A percentile compares a stretch with the other conserved stretches of the same genome.
These are phyloP conservation scores for Mythimna ferrago DNA, from an alignment of 2,888 invertebrate species.

Conservation along the genomic window DNA sequence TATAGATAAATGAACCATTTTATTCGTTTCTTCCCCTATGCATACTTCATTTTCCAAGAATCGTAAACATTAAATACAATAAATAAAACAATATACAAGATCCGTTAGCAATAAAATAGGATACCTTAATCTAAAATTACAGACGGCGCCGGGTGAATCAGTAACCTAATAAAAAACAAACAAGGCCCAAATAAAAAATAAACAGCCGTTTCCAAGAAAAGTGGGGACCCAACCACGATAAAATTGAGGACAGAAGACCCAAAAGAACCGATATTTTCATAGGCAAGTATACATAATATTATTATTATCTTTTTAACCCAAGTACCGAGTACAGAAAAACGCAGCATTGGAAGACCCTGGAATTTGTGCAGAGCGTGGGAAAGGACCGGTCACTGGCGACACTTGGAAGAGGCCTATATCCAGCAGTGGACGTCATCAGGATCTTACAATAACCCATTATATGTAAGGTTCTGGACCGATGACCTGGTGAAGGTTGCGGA, in stretches of 20 bases:
- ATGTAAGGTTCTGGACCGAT: no score
- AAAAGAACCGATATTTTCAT: background rate
- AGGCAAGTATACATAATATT: background rate
- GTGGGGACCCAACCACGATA: slow-evolving; percentile 14
- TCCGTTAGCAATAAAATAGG: slow-evolving; percentile 45
- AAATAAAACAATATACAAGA: slow-evolving; percentile 43
- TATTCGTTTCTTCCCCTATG: background rate
- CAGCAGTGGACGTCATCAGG: no score
- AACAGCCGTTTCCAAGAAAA: slow-evolving; percentile 44
- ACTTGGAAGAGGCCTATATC: no score
- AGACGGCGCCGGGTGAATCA: slow-evolving; percentile 54
- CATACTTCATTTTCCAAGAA: slow-evolving; percentile 2
- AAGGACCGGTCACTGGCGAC: no score
- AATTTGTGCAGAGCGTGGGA: no score
- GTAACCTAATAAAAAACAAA: slow-evolving; percentile 62
- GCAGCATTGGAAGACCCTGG: no score
- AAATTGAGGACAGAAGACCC: slow-evolving; percentile 14
- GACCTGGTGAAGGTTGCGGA: no score
- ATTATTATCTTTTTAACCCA: background rate
- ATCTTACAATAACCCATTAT: no score
- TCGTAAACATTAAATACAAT: slow-evolving; percentile 27
- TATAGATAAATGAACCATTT: background rate
- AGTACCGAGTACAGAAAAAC: no score
- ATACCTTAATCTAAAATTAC: slow-evolving; percentile 57
- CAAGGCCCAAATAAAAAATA: slow-evolving; percentile 58